phyloP scores from a whole-genome alignment of 2,113 vertebrate species.

The Sprattus sprattus region DNA sequence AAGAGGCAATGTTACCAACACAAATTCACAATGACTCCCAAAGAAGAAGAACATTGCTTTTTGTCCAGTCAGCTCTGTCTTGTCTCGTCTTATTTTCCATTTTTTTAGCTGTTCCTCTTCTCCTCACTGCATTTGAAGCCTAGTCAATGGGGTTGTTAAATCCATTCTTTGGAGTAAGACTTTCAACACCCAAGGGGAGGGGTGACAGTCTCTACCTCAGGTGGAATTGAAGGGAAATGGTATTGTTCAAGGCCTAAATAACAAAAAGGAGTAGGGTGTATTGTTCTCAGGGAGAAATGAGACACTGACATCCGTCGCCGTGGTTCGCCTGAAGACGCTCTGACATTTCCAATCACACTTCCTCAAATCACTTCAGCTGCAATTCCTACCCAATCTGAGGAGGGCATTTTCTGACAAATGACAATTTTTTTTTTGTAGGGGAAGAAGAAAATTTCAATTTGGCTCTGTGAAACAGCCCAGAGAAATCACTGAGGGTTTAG shows the following conservation, averaged over 20 bases:
- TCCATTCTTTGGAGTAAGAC: too few species aligned
- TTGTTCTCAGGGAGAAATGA: not conserved
- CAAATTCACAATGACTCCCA: constrained; percentile 33
- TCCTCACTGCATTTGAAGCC: too few species aligned
- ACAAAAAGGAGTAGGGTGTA: not conserved
- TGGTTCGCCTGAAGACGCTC: not conserved
- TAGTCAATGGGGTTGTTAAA: too few species aligned
- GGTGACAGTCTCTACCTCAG: too few species aligned
- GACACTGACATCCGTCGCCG: constrained; percentile 8
- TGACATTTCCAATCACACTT: constrained; percentile 21
- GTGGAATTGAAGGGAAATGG: constrained; percentile 16
- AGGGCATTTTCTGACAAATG: constrained; percentile 32
- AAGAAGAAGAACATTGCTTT: not conserved
- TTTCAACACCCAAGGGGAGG: too few species aligned
- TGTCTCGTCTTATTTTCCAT: too few species aligned
- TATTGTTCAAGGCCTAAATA: constrained; percentile 25
- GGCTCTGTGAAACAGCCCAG: constrained; percentile 22
- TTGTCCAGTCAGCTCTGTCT: not conserved
- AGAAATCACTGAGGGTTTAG: constrained; percentile 28
- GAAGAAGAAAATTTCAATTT: constrained; percentile 33
- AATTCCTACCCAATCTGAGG: constrained; percentile 14
- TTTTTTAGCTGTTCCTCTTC: too few species aligned
- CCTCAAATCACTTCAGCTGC: constrained; percentile 33
- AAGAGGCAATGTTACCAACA: constrained; percentile 34
- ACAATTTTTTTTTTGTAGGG: constrained; percentile 22